Conservation (phyloP, 2,888 invertebrate species). For the Tryphoninae sp. region DNA sequence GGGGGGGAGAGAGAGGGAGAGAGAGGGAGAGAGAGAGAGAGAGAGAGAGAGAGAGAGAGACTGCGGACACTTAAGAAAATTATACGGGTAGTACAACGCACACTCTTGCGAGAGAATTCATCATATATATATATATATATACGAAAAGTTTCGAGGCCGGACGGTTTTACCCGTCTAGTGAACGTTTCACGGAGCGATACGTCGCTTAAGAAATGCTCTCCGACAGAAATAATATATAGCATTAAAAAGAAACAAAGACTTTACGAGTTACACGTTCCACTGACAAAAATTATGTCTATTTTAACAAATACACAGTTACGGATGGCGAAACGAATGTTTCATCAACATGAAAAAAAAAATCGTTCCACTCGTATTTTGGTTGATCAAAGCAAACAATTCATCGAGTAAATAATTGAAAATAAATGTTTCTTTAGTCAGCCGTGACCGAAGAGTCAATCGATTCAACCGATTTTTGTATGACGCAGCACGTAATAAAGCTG, state of each 20-base stretch:
- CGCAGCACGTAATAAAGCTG: slow-evolving; percentile 18
- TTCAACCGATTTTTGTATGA: background rate
- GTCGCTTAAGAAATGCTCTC: slow-evolving; percentile 55
- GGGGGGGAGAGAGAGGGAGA: slow-evolving; percentile 33
- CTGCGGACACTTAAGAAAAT: slow-evolving; percentile 60
- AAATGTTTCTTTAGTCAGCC: too few relatives aligned
- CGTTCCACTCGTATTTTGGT: too few relatives aligned
- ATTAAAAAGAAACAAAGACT: slow-evolving; percentile 11
- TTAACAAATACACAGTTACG: too few relatives aligned
- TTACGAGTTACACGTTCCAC: slow-evolving; percentile 45
- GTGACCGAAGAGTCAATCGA: too few relatives aligned
- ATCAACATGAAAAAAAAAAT: too few relatives aligned
- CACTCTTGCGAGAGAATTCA: slow-evolving; percentile 40
- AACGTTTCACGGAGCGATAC: slow-evolving; percentile 62
- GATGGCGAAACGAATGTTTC: too few relatives aligned
- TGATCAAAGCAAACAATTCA: too few relatives aligned
- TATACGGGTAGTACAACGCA: slow-evolving; percentile 62
- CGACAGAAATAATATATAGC: slow-evolving; percentile 4
- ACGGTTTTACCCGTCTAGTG: slow-evolving; percentile 31
- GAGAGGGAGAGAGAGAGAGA: slow-evolving; percentile 23
- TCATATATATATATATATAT: slow-evolving; percentile 6
- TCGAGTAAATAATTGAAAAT: too few relatives aligned
- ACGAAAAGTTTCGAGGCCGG: slow-evolving; percentile 25
- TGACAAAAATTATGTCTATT: too few relatives aligned
- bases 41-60: slow-evolving; percentile 20